Conservation (phyloP, 2,888 invertebrate genomes). For the Pheosia tremula region DNA sequence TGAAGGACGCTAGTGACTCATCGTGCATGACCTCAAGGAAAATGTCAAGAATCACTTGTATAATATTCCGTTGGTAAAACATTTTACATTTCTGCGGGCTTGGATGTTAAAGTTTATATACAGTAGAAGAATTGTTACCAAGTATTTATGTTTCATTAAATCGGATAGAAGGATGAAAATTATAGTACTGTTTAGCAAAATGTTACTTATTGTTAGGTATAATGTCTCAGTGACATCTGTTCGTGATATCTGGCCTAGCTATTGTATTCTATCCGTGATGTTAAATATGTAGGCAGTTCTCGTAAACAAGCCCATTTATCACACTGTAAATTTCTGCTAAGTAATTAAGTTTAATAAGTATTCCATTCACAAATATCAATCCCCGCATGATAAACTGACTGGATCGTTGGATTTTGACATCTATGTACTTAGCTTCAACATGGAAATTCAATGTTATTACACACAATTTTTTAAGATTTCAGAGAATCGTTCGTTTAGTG, state of each 20-base stretch:
- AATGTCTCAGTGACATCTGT: too few relatives aligned
- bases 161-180: too few relatives aligned
- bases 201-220: too few relatives aligned
- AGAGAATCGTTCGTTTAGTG: constrained; percentile 48
- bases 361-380: too few relatives aligned
- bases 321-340: too few relatives aligned
- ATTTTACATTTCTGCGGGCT: constrained; percentile 5
- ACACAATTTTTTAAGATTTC: constrained; percentile 52
- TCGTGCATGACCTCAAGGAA: constrained; percentile 54
- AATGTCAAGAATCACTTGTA: constrained; percentile 51
- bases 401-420: constrained; percentile 5
- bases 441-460: constrained; percentile 46
- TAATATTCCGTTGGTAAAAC: constrained; percentile 17
- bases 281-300: too few relatives aligned
- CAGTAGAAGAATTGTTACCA: not conserved
- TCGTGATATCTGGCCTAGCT: too few relatives aligned
- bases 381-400: too few relatives aligned
- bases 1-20: constrained; percentile 79
- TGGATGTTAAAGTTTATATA: not conserved
- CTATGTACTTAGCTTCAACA: constrained; percentile 42
- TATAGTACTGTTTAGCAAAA: too few relatives aligned
- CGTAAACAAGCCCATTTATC: too few relatives aligned
- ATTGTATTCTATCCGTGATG: too few relatives aligned
- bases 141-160: not conserved
- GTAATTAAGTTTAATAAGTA: too few relatives aligned